Evolutionary conservation across 2,113 vertebrate species (phyloP).

Genomic region (Anarhynchus alexandrinus): DNA sequence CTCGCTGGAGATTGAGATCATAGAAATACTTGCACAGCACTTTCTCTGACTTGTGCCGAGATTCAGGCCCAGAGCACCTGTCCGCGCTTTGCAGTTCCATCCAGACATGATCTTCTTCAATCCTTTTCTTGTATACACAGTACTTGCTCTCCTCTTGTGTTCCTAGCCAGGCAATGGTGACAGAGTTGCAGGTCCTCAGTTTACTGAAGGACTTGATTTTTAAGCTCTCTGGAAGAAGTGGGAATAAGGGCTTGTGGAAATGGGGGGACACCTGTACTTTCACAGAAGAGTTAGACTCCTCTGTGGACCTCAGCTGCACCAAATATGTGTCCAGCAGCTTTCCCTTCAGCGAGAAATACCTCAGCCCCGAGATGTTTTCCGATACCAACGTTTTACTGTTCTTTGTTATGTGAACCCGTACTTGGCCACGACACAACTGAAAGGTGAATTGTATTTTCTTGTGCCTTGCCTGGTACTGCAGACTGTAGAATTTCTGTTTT

Average conservation of each 20-base stretch:
- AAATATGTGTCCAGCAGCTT: slow-evolving; percentile 74
- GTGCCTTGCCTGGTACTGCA: slow-evolving; percentile 79
- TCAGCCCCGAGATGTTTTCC: slow-evolving; percentile 74
- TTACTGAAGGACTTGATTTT: slow-evolving; percentile 90
- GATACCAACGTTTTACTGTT: slow-evolving; percentile 73
- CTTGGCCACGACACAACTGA: slow-evolving; percentile 79
- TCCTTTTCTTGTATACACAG: slow-evolving; percentile 81
- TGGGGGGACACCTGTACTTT: slow-evolving; percentile 83
- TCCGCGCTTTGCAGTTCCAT: slow-evolving; percentile 45
- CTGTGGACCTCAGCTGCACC: slow-evolving; percentile 74
- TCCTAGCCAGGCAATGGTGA: slow-evolving; percentile 90
- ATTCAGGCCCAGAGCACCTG: slow-evolving; percentile 83
- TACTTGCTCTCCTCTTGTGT: slow-evolving; percentile 87
- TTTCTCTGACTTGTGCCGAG: slow-evolving; percentile 80
- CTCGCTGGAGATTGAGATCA: slow-evolving; percentile 80
- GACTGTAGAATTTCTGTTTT: slow-evolving; percentile 70
- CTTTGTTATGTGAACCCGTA: slow-evolving; percentile 75
- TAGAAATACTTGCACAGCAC: slow-evolving; percentile 91
- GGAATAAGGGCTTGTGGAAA: slow-evolving; percentile 79
- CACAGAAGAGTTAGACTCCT: slow-evolving; percentile 67
- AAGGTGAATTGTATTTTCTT: slow-evolving; percentile 84
- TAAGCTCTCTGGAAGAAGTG: slow-evolving; percentile 83
- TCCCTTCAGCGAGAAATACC: slow-evolving; percentile 83
- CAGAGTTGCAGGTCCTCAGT: slow-evolving; percentile 83
- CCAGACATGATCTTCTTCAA: slow-evolving; percentile 58